Evolutionary conservation across 2,888 invertebrate genomes (phyloP), one percentile per base, ranked within the genome.

Genomic region (Parnassius mnemosyne): DNA sequence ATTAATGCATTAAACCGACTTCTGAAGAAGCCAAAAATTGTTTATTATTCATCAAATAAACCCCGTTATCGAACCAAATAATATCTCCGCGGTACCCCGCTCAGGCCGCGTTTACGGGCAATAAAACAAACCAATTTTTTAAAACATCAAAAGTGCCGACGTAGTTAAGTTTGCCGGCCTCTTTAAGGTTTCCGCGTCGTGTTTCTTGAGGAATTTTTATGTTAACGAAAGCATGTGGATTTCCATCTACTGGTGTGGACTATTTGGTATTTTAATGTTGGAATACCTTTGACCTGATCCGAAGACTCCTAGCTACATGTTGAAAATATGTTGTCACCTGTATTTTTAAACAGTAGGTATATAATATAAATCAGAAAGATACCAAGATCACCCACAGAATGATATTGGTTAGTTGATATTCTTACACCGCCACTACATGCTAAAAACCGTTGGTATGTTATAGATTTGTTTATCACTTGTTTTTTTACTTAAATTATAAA

Each of bases 51-150:
- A 68, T 70, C 67, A 71, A 70, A 71, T 68, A 69, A 71, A 73
- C 66, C 57, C 65, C 66, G 68, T 67, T 68, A 68, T 69, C 69
- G 69, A 66, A 65, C 65, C 64, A 66, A 61, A 66, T 68, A 63
- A 70, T 69, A 66, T 66, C 54, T 61, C 58, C 65, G 66, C 56
- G 65, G 66, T 61, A 49, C 65, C 57, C 57, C 63, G 61, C 54
- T 64, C 65, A 68, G 67, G 57, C 68, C 65, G 67, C 71, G 68
- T 78, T 80, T 79, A 78, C 73, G 74, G 73, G 68, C 72, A 71
- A 79, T 81, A 81, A 80, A 80, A 74, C 72, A 72, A 76, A 79
- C 80, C 72, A 71, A 70, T 73, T 74, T 71, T 73, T 66, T 64
- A 64, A 68, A 73, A 75, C 72, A 72, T 79, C 78, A 80, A 77